A percentile compares a stretch with the other conserved stretches of the same genome.
These are phyloP conservation scores for Sarcophaga rosellei DNA, from an alignment of 2,888 invertebrate species.

Conservation along the genomic window DNA sequence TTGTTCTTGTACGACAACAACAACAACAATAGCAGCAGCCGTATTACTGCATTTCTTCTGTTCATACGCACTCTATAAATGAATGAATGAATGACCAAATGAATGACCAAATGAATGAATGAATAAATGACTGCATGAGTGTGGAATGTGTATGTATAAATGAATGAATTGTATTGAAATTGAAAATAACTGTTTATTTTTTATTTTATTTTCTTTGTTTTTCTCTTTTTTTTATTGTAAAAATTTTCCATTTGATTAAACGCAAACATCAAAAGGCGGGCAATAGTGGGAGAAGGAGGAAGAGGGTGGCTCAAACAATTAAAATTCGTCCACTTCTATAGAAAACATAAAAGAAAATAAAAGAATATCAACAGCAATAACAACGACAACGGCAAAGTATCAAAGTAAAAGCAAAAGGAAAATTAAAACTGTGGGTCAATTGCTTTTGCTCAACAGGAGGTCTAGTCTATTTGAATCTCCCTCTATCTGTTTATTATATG, in stretches of 20 bases:
- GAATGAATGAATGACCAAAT: conserved; percentile 20
- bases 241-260: conserved; percentile 79
- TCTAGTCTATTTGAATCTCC: conserved; percentile 23
- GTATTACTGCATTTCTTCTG: conserved; percentile 30
- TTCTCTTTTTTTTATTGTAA: conserved; percentile 71
- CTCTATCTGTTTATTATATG: no score
- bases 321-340: conserved; percentile 39
- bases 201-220: conserved; percentile 48
- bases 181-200: conserved; percentile 64
- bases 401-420: conserved; percentile 30
- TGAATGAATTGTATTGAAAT: conserved; percentile 50
- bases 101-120: conserved; percentile 24
- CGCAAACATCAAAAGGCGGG: conserved; percentile 75
- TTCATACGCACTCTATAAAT: conserved; percentile 62
- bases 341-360: conserved; percentile 1
- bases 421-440: conserved; percentile 53
- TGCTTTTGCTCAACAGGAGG: conserved; percentile 53
- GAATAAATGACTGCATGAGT: conserved; percentile 4
- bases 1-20: background rate
- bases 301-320: conserved; percentile 61
- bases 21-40: background rate
- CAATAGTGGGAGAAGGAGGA: background rate
- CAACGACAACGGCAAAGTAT: conserved; percentile 4
- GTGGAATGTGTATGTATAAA: background rate
- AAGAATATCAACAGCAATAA: conserved; percentile 7